phyloP scores from a whole-genome alignment of 2,797 vertebrate genomes.

The Gallinago stenura region DNA sequence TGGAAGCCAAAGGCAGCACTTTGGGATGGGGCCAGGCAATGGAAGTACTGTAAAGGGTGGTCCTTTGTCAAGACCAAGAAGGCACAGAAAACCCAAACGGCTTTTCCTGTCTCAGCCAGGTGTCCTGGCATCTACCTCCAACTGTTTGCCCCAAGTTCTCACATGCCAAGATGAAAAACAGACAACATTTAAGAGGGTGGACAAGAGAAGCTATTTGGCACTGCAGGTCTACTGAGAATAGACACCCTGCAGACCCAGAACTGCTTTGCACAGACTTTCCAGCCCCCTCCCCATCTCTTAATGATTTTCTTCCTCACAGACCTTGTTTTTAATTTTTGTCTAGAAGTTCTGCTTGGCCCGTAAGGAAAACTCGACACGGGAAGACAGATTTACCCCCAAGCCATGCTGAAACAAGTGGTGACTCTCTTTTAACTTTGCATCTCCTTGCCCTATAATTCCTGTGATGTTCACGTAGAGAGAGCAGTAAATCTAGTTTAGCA shows the following conservation, averaged over 20 bases:
- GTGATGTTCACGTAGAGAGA: not conserved
- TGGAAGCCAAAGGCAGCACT: not conserved
- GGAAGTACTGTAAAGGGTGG: accelerated
- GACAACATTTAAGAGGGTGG: accelerated
- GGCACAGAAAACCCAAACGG: not conserved
- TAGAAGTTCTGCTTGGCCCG: not conserved
- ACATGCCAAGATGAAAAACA: accelerated
- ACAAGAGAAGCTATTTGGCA: accelerated
- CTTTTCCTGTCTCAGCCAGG: not conserved
- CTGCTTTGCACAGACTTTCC: accelerated
- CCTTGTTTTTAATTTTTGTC: not conserved
- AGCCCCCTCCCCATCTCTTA: not conserved
- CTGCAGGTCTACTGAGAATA: not conserved
- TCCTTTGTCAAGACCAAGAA: not conserved
- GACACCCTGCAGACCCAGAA: not conserved
- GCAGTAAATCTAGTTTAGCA: slow-evolving; percentile 15
- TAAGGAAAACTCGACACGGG: accelerated
- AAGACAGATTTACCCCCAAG: not conserved
- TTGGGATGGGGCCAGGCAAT: accelerated
- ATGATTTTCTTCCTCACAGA: not conserved
- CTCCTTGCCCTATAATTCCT: not conserved
- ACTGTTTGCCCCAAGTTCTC: not conserved
- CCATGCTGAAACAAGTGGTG: not conserved
- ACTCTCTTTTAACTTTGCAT: not conserved
- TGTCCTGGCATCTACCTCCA: accelerated